Percentiles rank a stretch among this genome's conserved stretches.
These are phyloP conservation scores for Ambastaia sidthimunki DNA, from an alignment of 2,797 vertebrate genomes.

Conservation along the genomic window DNA sequence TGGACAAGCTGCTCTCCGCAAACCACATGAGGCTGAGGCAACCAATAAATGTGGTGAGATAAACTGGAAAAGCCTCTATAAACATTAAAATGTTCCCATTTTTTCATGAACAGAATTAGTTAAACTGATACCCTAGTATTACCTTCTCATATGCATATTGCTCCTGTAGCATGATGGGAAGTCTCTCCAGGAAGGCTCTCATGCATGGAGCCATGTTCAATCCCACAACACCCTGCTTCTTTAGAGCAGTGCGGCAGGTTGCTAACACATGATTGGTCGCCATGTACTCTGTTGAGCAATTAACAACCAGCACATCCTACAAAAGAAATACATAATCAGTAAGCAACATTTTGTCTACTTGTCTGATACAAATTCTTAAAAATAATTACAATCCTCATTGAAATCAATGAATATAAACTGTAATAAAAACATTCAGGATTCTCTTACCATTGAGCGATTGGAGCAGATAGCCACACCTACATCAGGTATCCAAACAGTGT, in stretches of 20 bases:
- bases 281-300: slow-evolving; percentile 90
- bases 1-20: slow-evolving; percentile 97
- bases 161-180: slow-evolving; percentile 96
- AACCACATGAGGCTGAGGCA: slow-evolving; percentile 88
- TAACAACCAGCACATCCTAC: slow-evolving; percentile 94
- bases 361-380: not conserved
- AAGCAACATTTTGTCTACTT: not conserved
- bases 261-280: slow-evolving; percentile 89
- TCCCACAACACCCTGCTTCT: slow-evolving; percentile 91
- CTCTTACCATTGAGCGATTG: slow-evolving; percentile 92
- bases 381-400: not conserved
- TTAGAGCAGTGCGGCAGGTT: slow-evolving; percentile 91
- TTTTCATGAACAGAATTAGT: not conserved
- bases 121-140: not conserved
- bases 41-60: slow-evolving; percentile 11
- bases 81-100: not conserved
- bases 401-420: not conserved
- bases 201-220: slow-evolving; percentile 95
- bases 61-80: not conserved
- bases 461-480: slow-evolving; percentile 95
- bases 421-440: not conserved
- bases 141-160: slow-evolving; percentile 97
- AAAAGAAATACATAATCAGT: not conserved
- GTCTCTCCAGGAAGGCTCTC: slow-evolving; percentile 93
- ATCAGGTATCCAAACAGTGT: slow-evolving; percentile 96